phyloP scores from a whole-genome alignment of 2,113 vertebrate genomes.

The chimpanzee (Pan troglodytes) region NHGRI_mPanTro3-v2.1_pri NC_072404.2:76189501-76190000 shows the following conservation, averaged over 20 bases:
- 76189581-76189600: not conserved
- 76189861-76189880: not conserved
- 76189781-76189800: not conserved
- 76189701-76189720: no score
- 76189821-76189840: not conserved
- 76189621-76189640: no score
- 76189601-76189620: no score
- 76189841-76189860: not conserved
- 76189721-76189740: no score
- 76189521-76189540: not conserved
- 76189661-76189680: no score
- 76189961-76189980: constrained; percentile 58
- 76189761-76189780: not conserved
- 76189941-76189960: constrained; percentile 53
- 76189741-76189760: not conserved
- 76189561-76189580: not conserved
- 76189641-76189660: no score
- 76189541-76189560: not conserved
- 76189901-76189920: constrained; percentile 56
- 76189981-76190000: not conserved
- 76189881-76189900: constrained; percentile 23
- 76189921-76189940: constrained; percentile 52
- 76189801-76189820: not conserved
- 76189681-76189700: no score
- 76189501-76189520: not conserved